Evolutionary conservation across 2,797 vertebrate species (phyloP).

Genomic region (Rhinophrynus dorsalis): DNA sequence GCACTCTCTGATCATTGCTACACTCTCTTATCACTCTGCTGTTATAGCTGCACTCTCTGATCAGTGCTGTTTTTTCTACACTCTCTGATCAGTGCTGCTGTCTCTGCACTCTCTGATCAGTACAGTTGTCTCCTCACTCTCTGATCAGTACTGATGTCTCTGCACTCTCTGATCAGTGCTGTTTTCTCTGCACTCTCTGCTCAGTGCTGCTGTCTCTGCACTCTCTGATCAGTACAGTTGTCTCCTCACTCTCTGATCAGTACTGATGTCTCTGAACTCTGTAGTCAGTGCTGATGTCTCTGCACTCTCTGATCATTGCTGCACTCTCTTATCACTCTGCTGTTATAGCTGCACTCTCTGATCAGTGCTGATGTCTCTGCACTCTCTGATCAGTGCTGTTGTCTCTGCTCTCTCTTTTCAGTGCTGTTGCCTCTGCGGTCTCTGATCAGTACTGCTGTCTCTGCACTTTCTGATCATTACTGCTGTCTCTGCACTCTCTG

Average conservation of each 20-base stretch:
- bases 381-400: too few relatives aligned
- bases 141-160: background rate
- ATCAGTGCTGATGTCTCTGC: background rate
- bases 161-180: background rate
- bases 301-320: too few relatives aligned
- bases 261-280: background rate
- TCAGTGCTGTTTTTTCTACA: background rate
- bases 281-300: too few relatives aligned
- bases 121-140: background rate
- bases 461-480: background rate
- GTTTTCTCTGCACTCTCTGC: background rate
- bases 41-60: background rate
- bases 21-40: background rate
- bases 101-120: too few relatives aligned
- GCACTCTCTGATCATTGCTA: background rate
- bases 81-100: background rate
- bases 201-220: background rate
- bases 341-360: too few relatives aligned
- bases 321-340: too few relatives aligned
- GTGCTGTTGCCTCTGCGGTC: background rate
- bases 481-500: background rate
- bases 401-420: background rate
- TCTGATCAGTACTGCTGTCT: background rate
- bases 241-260: background rate
- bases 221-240: background rate